Evolutionary conservation across 2,113 vertebrate genomes (phyloP).

Genomic region (Capreolus pygargus): DNA sequence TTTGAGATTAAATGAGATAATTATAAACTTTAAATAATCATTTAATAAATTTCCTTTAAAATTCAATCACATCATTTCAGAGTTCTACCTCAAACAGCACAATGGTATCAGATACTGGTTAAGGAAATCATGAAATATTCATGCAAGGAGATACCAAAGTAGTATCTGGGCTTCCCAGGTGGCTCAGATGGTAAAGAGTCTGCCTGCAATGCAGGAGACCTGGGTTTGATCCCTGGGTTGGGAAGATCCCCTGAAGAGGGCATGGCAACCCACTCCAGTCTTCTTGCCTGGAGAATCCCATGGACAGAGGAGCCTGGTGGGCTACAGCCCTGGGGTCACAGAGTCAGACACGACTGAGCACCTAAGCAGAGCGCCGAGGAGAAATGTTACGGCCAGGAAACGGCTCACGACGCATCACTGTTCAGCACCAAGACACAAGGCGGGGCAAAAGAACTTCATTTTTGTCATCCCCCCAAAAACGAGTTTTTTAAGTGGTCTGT

Average conservation of each 20-base stretch:
- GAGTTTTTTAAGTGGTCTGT: neutral
- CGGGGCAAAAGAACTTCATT: neutral
- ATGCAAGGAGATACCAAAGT: neutral
- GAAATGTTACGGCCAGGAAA: neutral
- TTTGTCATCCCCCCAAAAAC: neutral
- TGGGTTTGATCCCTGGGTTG: neutral
- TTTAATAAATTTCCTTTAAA: conserved; percentile 32
- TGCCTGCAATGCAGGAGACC: neutral
- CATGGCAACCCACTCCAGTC: neutral
- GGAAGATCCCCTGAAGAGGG: neutral
- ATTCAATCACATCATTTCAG: conserved; percentile 2
- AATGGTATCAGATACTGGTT: neutral
- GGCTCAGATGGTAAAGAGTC: neutral
- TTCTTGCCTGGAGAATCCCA: neutral
- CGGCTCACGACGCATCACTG: neutral
- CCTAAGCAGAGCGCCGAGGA: neutral
- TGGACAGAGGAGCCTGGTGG: neutral
- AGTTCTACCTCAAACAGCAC: neutral
- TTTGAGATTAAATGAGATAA: conserved; percentile 47
- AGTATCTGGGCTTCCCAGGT: neutral
- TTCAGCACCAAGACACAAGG: neutral
- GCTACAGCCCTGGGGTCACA: neutral
- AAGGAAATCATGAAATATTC: neutral
- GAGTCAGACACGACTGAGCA: neutral
- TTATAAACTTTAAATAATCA: conserved; percentile 32